Percentiles rank a stretch among this genome's conserved stretches.
phyloP scores from a whole-genome alignment of 2,113 vertebrate genomes.

The Gasterosteus nipponicus region DNA sequence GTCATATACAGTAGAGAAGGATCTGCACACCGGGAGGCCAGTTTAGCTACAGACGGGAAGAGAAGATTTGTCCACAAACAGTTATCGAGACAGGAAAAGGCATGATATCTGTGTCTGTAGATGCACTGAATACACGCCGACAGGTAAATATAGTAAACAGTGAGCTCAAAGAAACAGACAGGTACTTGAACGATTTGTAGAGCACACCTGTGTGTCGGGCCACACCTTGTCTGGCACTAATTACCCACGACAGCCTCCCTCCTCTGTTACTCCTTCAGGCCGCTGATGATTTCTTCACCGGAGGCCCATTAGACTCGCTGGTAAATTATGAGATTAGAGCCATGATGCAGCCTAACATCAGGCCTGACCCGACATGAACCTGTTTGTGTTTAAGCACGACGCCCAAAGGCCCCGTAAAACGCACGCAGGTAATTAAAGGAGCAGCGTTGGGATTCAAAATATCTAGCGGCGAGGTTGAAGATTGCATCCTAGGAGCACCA shows the following conservation, averaged over 20 bases:
- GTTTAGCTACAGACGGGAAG: constrained; percentile 1
- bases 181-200: constrained; percentile 3
- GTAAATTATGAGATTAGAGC: neutral
- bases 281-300: neutral
- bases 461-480: neutral
- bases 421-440: neutral
- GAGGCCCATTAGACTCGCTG: neutral
- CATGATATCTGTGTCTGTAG: constrained; percentile 13
- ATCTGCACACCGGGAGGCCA: constrained; percentile 8
- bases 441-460: neutral
- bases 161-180: constrained; percentile 11
- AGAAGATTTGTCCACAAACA: constrained; percentile 14
- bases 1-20: neutral
- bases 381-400: neutral
- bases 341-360: neutral
- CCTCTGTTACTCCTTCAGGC: neutral
- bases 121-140: constrained; percentile 9
- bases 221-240: constrained; percentile 50
- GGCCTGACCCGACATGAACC: neutral
- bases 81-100: constrained; percentile 27
- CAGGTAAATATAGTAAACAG: constrained; percentile 34
- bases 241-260: constrained; percentile 14
- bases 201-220: constrained; percentile 52
- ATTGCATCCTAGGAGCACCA: neutral
- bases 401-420: neutral